Evolutionary conservation across 64 coral and sea anemone genomes (phyloP).

Genomic region (Montipora efflorescens): DNA sequence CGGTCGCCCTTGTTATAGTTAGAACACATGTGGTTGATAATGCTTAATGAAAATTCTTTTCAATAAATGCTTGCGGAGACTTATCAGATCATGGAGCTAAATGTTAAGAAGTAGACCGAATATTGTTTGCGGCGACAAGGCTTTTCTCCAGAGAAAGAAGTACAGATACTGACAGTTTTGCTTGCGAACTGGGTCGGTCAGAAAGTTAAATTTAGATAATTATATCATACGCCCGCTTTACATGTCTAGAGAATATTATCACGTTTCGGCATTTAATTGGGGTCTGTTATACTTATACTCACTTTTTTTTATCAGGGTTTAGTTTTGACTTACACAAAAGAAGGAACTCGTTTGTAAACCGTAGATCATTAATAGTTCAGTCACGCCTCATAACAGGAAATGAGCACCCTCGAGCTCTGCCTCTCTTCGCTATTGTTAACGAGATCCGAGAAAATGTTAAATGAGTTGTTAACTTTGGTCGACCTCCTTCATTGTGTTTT

Average conservation of each 20-base stretch:
- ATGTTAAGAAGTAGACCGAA: neutral
- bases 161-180: neutral
- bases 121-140: neutral
- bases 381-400: conserved; percentile 19
- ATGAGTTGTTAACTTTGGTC: neutral
- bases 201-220: conserved; percentile 41
- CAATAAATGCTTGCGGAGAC: neutral
- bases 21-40: neutral
- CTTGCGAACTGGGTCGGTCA: neutral
- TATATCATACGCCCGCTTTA: neutral
- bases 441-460: neutral
- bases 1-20: neutral
- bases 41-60: neutral
- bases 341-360: neutral
- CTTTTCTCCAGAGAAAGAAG: neutral
- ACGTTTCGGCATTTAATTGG: neutral
- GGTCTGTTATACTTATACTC: neutral
- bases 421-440: neutral
- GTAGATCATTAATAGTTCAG: neutral
- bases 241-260: neutral
- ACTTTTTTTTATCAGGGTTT: neutral
- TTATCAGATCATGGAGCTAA: neutral
- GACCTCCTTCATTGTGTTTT: neutral
- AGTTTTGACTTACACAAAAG: neutral
- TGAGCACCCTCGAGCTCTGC: neutral